phyloP scores from a whole-genome alignment of 2,888 invertebrate genomes.

The Corbicula japonica region DNA sequence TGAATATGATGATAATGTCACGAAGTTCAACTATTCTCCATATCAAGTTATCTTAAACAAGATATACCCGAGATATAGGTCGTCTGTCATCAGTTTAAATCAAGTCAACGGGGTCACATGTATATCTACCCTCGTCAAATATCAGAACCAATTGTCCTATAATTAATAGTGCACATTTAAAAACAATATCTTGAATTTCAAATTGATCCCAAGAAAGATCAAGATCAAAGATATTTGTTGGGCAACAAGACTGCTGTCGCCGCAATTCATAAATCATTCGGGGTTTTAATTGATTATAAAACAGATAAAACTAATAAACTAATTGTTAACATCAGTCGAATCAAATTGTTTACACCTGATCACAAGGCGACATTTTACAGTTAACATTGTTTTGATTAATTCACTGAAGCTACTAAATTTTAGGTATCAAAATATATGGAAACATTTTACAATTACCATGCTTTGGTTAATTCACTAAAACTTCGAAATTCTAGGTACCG shows the following conservation, averaged over 20 bases:
- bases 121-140: conserved; percentile 12
- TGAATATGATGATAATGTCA: too few species aligned
- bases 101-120: conserved; percentile 22
- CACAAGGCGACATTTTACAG: background rate
- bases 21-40: too few species aligned
- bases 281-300: conserved; percentile 24
- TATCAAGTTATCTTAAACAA: too few species aligned
- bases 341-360: conserved; percentile 38
- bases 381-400: too few species aligned
- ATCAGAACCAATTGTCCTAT: conserved; percentile 21
- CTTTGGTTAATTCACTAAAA: too few species aligned
- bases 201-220: conserved; percentile 8
- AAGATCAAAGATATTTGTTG: conserved; percentile 9
- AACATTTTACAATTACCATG: too few species aligned
- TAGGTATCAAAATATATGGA: too few species aligned
- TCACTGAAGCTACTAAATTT: too few species aligned
- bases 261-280: conserved; percentile 3
- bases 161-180: conserved; percentile 18
- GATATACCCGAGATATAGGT: background rate
- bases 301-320: conserved; percentile 12
- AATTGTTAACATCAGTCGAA: conserved; percentile 25
- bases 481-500: too few species aligned
- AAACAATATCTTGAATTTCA: conserved; percentile 14
- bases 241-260: conserved; percentile 16
- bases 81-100: conserved; percentile 12